A percentile compares a stretch with the other conserved stretches of the same genome.
These are phyloP conservation scores for Carpatolechia fugitivella DNA, from an alignment of 2,888 invertebrate species.

Conservation along the genomic window DNA sequence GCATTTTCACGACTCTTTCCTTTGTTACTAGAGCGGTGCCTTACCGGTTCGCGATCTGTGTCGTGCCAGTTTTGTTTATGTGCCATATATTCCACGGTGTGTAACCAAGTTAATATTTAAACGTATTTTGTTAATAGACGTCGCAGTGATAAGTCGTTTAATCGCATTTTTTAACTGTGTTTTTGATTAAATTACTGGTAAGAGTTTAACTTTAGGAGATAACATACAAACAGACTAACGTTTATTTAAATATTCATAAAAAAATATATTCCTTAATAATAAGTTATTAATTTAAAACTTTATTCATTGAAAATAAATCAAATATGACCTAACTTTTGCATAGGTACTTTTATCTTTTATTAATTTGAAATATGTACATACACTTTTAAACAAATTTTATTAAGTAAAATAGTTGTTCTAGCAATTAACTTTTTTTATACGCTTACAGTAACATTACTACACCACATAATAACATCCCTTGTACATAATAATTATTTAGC, in stretches of 20 bases:
- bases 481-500: not conserved
- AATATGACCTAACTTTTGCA: too few species aligned
- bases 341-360: too few species aligned
- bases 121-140: constrained; percentile 2
- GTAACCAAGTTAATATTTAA: constrained; percentile 7
- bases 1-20: constrained; percentile 42
- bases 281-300: too few species aligned
- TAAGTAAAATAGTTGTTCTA: too few species aligned
- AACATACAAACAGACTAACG: too few species aligned
- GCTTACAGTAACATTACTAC: not conserved
- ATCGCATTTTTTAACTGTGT: not conserved
- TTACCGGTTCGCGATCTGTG: constrained; percentile 28
- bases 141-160: constrained; percentile 9
- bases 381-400: too few species aligned
- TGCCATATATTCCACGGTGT: constrained; percentile 14
- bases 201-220: not conserved
- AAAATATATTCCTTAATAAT: too few species aligned
- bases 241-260: too few species aligned
- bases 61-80: constrained; percentile 23
- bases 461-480: not conserved
- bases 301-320: too few species aligned
- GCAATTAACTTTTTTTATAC: too few species aligned
- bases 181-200: constrained; percentile 6
- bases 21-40: constrained; percentile 28
- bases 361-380: too few species aligned